Base-by-base conservation (phyloP, 2,888 invertebrate genomes). In the Pyrgus malvae region DNA sequence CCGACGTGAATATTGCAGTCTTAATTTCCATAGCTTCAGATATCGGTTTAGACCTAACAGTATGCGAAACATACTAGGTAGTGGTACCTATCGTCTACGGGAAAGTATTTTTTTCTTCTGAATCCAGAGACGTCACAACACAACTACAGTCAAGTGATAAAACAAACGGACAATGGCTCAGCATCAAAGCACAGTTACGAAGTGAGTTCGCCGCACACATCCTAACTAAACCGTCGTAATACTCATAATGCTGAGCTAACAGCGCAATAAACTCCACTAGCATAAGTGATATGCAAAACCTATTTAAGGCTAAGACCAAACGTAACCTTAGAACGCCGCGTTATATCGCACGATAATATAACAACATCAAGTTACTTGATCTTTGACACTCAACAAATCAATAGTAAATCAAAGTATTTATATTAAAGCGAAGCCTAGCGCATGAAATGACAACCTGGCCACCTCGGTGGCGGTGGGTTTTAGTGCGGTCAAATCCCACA, bases 181-280 rank as follows among this genome's bases (percentile, higher is more conserved):
- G 6, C 5, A 11, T 21, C 27, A 25, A 8, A 12, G 12, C 14
- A 49, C 55, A 42, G 48, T 42, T 41, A 41, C 6, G 6, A 6
- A 16, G 33, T 37, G 29, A 19, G 25, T 19, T 35, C 25, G n/a
- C 29, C 16, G 11, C 48, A 33, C 42, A 31, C 35, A 23, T 42
- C 31, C 50, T 42, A 42, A 42, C 35, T 35, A 42, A 35, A 16
- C 33, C 17, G 50, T 42, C 33, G 17, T 23, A 50, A 42, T 23
- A 14, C 14, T 35, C 33, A 21, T 50, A 49, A 23, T 21, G 33
- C 33, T 27, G 19, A 35, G 50, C 25, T 49, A 31, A 49, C 31
- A 51, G 27, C 57, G 23, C 48, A 35, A 44, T 59, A 57, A 51
- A 57, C 35, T 48, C 49, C 57, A 44, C 44, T n/a, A n/a, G n/a